Evolutionary conservation across 2,888 invertebrate species (phyloP), one percentile per base, ranked within the genome.

Genomic region (Erebia epiphron): DNA sequence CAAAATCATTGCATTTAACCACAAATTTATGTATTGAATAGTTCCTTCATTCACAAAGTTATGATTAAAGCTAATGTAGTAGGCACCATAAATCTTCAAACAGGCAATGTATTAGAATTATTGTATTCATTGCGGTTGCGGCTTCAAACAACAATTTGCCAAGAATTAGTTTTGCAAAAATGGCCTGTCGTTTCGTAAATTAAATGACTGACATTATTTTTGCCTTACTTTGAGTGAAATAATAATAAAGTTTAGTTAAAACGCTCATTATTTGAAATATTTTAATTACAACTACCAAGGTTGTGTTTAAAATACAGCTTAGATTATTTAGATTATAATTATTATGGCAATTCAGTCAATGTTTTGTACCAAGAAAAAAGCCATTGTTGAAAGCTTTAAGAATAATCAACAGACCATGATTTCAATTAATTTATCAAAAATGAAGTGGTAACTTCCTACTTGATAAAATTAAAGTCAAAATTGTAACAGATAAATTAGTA

Each of bases 121-220:
- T 18, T 14, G 18, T 60, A 60, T 43, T 18, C 46, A 18, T 62
- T 16, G 62, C 21, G 46, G 62, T 21, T 60, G 60, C 60, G n/a
- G 16, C 35, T 58, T 58, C 2, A 41, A n/a, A 35, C 41, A 58
- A 43, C 16, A 16, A 26, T 60, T 60, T 43, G 43, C 43, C 2
- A 11, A 57, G 26, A 57, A 57, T 57, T 35, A 57, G 57, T 14
- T 57, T 57, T 57, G 8, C n/a, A 46, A 9, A 60, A 62, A 62
- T 62, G 21, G 49, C 62, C 46, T 18, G 78, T 70, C 70, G 76
- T 84, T 82, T 80, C 79, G 80, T 75, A 83, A 69, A 83, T 82
- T 83, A 83, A 82, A 72, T 69, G 60, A 68, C 66, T 54, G 14
- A 64, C 26, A 16, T 64, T 16, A 65, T 57, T 49, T 1, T 18